A percentile compares a stretch with the other conserved stretches of the same genome.
phyloP scores from a whole-genome alignment of 2,113 vertebrate species.

The Mugil cephalus region DNA sequence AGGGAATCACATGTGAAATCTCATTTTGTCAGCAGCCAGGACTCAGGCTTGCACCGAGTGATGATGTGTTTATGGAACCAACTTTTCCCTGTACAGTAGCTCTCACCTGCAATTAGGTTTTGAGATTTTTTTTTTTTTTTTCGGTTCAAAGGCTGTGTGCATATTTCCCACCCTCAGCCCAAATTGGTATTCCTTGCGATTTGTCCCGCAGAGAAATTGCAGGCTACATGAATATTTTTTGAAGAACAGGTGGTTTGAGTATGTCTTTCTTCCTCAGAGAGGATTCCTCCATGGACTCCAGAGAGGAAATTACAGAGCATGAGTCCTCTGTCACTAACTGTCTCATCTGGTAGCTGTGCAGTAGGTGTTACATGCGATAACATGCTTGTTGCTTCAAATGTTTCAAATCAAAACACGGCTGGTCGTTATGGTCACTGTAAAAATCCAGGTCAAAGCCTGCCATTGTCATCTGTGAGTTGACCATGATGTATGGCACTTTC shows the following conservation, averaged over 20 bases:
- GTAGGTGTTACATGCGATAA: conserved; percentile 9
- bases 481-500: background rate
- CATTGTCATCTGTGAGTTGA: background rate
- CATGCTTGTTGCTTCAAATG: background rate
- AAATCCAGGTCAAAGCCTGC: background rate
- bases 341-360: conserved; percentile 33
- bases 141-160: conserved; percentile 49
- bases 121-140: conserved; percentile 54
- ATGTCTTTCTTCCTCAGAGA: conserved; percentile 38
- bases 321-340: conserved; percentile 34
- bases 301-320: conserved; percentile 78
- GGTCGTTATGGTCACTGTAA: background rate
- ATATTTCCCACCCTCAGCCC: conserved; percentile 47
- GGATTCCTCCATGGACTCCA: conserved; percentile 35
- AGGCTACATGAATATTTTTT: conserved; percentile 57
- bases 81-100: conserved; percentile 16
- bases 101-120: conserved; percentile 59
- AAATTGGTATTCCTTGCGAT: conserved; percentile 30
- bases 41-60: conserved; percentile 14
- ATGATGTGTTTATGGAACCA: conserved; percentile 24
- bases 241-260: conserved; percentile 76
- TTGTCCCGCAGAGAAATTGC: conserved; percentile 61
- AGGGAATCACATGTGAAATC: background rate
- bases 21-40: background rate
- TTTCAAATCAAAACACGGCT: no score